These are phyloP conservation scores for Pristionchus entomophagus DNA, from an alignment of 2,888 invertebrate species.

Conservation along the genomic window DNA sequence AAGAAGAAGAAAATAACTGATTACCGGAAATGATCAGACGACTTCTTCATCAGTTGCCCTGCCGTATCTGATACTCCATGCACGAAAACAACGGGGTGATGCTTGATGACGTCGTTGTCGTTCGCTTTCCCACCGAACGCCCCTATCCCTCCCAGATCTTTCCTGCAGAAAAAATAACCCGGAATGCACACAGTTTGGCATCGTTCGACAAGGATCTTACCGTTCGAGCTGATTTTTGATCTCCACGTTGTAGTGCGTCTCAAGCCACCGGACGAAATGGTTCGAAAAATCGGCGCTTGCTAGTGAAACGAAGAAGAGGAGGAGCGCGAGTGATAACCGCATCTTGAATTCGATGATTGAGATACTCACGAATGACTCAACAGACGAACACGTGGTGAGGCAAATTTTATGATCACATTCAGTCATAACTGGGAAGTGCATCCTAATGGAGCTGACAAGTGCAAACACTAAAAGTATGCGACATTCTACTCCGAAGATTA, in stretches of 20 bases:
- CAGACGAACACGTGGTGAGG: too few species aligned
- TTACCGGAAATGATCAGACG: slow-evolving; percentile 64
- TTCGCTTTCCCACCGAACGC: slow-evolving; percentile 71
- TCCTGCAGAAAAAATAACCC: slow-evolving; percentile 47
- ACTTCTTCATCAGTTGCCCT: slow-evolving; percentile 68
- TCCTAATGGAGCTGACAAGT: too few species aligned
- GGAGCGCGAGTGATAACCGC: slow-evolving; percentile 2
- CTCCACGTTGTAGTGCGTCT: slow-evolving; percentile 58
- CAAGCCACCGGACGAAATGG: slow-evolving; percentile 63
- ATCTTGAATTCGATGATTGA: too few species aligned
- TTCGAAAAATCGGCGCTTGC: slow-evolving; percentile 27
- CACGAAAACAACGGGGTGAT: slow-evolving; percentile 74
- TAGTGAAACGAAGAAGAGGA: neutral
- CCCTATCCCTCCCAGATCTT: slow-evolving; percentile 68
- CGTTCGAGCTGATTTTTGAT: slow-evolving; percentile 64
- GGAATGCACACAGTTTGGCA: neutral
- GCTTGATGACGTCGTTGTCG: slow-evolving; percentile 59
- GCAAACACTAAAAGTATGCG: too few species aligned
- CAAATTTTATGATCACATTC: too few species aligned
- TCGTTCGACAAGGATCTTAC: neutral
- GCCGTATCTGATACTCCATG: slow-evolving; percentile 74
- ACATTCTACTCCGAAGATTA: too few species aligned
- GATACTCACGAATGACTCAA: too few species aligned
- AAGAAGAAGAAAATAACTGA: too few species aligned
- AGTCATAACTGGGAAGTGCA: too few species aligned